Evolutionary conservation across 2,113 vertebrate species (phyloP).

Genomic region (Coregonus clupeaformis): DNA sequence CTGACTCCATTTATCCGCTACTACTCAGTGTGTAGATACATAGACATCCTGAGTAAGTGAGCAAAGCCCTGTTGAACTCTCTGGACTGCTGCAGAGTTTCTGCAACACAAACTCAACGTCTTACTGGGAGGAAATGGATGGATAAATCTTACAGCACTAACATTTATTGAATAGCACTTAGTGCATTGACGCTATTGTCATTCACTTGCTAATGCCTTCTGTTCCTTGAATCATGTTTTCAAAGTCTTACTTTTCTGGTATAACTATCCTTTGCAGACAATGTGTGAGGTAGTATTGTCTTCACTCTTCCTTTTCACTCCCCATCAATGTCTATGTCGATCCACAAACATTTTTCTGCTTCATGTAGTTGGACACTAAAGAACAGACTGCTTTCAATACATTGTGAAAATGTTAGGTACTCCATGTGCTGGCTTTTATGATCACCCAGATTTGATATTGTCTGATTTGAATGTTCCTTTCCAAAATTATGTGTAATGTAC

Average conservation of each 20-base stretch:
- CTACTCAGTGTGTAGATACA: neutral
- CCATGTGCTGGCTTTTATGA: neutral
- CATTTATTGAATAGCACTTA: neutral
- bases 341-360: constrained; percentile 8
- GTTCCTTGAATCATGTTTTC: constrained; percentile 18
- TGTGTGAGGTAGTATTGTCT: neutral
- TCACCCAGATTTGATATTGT: neutral
- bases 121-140: constrained; percentile 29
- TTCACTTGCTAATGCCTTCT: constrained; percentile 24
- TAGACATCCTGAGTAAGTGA: neutral
- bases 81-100: neutral
- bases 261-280: constrained; percentile 5
- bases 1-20: constrained; percentile 5
- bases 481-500: neutral
- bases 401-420: neutral
- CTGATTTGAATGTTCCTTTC: neutral
- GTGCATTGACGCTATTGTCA: neutral
- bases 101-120: constrained; percentile 22
- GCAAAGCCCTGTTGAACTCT: neutral
- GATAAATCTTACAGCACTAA: constrained; percentile 1
- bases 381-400: constrained; percentile 5
- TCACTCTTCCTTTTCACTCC: neutral
- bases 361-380: constrained; percentile 18
- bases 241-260: constrained; percentile 41
- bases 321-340: neutral